Evolutionary conservation across 2,797 vertebrate species (phyloP).

Genomic region (Premnoplex brunnescens): DNA sequence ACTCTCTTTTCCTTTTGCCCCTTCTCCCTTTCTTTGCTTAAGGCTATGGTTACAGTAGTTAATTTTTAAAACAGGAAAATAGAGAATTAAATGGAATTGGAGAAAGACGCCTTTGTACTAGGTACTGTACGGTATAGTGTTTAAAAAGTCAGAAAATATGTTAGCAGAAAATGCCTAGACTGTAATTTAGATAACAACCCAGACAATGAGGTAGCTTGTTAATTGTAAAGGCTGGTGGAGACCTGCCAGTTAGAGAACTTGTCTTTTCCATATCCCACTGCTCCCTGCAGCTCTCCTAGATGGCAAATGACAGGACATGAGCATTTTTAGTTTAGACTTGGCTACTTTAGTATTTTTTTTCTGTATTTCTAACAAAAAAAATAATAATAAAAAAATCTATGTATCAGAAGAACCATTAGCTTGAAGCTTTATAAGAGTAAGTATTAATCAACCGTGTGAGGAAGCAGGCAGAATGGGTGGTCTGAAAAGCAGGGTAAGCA

Average conservation of each 20-base stretch:
- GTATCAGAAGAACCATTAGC: not conserved
- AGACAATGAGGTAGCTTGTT: constrained; percentile 61
- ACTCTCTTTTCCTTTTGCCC: not conserved
- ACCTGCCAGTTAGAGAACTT: constrained; percentile 43
- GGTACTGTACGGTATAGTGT: constrained; percentile 56
- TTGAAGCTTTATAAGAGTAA: not conserved
- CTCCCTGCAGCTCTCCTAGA: not conserved
- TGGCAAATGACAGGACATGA: not conserved
- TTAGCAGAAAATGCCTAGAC: constrained; percentile 66
- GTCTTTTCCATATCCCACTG: constrained; percentile 46
- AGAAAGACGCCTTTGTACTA: constrained; percentile 71
- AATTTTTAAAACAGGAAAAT: constrained; percentile 67
- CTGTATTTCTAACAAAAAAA: not conserved
- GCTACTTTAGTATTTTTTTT: not conserved
- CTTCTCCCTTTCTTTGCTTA: constrained; percentile 30
- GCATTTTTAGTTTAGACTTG: not conserved
- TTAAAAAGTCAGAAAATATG: constrained; percentile 68
- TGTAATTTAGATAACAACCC: constrained; percentile 74
- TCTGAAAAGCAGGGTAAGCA: constrained; percentile 24
- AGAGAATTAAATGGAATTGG: constrained; percentile 66
- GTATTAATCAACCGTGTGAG: not conserved
- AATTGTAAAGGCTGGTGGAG: constrained; percentile 65
- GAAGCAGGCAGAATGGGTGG: constrained; percentile 43
- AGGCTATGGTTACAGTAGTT: constrained; percentile 57
- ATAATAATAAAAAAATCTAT: not conserved